Conservation (phyloP, 1,140 invertebrate genomes). For the Cherax destructor region DNA sequence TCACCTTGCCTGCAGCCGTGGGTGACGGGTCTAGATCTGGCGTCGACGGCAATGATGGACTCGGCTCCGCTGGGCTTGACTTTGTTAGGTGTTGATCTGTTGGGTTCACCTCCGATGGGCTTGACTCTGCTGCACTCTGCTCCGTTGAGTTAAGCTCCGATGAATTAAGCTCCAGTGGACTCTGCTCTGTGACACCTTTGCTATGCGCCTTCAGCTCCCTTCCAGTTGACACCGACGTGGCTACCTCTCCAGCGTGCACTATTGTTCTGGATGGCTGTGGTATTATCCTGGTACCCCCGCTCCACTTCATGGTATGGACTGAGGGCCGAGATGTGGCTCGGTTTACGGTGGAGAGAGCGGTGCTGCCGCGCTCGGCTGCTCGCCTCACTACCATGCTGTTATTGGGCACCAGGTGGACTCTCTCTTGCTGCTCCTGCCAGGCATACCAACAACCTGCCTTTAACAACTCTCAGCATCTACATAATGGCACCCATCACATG, state of each 20-base stretch:
- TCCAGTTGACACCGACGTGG: neutral
- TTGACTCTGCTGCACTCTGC: no score
- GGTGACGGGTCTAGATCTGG: neutral
- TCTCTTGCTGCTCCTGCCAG: constrained; percentile 6
- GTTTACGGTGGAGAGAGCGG: no score
- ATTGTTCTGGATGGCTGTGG: neutral
- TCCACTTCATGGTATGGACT: neutral
- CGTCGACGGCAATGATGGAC: neutral
- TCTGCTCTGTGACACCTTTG: no score
- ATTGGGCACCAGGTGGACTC: neutral
- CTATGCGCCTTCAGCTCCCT: neutral
- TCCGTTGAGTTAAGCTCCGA: no score
- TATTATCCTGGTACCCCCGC: neutral
- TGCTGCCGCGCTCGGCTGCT: neutral
- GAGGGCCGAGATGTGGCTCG: no score
- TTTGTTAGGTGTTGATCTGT: no score
- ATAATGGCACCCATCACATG: no score
- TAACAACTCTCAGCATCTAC: no score
- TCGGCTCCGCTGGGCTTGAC: no score
- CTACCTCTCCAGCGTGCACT: neutral
- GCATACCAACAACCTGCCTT: neutral
- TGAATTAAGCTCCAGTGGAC: no score
- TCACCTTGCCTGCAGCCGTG: constrained; percentile 13
- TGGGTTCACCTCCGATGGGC: no score
- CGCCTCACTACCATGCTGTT: neutral